Conservation (phyloP, 2,888 invertebrate species). For the Metallyticus violacea region DNA sequence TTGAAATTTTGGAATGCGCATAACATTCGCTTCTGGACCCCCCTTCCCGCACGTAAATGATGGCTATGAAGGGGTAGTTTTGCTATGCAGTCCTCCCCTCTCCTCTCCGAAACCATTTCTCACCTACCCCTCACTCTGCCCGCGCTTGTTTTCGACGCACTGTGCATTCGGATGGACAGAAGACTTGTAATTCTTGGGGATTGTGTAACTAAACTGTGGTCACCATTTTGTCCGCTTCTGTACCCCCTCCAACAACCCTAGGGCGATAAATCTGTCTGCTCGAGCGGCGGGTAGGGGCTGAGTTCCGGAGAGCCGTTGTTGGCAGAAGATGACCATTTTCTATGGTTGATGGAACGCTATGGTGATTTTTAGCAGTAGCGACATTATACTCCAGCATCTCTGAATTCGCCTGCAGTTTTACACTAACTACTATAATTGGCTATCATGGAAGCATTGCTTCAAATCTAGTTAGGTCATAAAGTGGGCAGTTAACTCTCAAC, state of each 20-base stretch:
- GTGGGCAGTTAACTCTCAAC: too few species aligned
- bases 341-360: background rate
- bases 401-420: too few species aligned
- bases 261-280: background rate
- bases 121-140: too few species aligned
- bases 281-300: too few species aligned
- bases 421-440: too few species aligned
- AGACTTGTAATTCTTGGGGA: background rate
- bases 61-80: background rate
- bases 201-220: background rate
- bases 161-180: background rate
- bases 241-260: background rate
- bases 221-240: too few species aligned
- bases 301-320: background rate
- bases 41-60: background rate
- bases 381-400: too few species aligned
- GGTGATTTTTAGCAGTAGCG: background rate
- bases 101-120: too few species aligned
- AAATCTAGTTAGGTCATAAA: too few species aligned
- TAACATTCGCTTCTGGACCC: background rate
- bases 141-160: background rate
- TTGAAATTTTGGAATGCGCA: slow-evolving; percentile 9
- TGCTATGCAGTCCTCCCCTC: background rate
- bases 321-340: background rate
- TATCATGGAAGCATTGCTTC: too few species aligned